Conservation (phyloP, 1,140 invertebrate genomes). For the Rhizoglyphus robini region DNA sequence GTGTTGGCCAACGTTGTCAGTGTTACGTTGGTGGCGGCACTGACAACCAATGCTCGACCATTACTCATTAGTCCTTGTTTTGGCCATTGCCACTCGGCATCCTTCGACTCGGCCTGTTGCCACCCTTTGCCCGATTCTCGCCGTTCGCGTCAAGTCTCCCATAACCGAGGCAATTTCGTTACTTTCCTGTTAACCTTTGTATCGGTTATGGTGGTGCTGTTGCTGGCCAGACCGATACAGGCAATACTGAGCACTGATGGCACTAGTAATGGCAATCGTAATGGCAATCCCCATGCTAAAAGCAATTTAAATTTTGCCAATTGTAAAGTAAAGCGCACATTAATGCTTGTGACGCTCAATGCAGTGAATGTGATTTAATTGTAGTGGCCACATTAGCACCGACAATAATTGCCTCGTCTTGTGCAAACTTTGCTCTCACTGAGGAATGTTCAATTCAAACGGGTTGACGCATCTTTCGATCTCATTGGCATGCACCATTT, state of each 20-base stretch:
- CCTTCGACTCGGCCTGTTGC: too few relatives aligned
- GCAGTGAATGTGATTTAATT: not conserved
- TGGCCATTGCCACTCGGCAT: too few relatives aligned
- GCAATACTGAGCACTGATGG: too few relatives aligned
- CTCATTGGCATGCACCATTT: not conserved
- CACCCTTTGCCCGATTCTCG: too few relatives aligned
- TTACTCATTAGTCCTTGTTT: too few relatives aligned
- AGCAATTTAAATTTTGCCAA: not conserved
- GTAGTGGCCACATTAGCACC: not conserved
- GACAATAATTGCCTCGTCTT: not conserved
- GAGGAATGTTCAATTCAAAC: not conserved
- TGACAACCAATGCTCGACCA: too few relatives aligned
- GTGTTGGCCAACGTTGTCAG: too few relatives aligned
- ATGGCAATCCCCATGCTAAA: too few relatives aligned
- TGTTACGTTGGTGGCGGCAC: too few relatives aligned
- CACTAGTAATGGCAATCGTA: too few relatives aligned
- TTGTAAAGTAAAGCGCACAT: not conserved
- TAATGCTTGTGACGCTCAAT: not conserved
- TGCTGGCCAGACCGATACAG: too few relatives aligned
- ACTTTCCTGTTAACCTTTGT: not conserved
- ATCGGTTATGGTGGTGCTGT: not conserved
- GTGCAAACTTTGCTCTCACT: not conserved
- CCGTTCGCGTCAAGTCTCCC: too few relatives aligned
- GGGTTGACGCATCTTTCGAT: not conserved
- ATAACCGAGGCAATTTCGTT: not conserved